A percentile compares a stretch with the other conserved stretches of the same genome.
Evolutionary conservation across 2,888 invertebrate species (phyloP).

Genomic region (Boloria euphrosyne): DNA sequence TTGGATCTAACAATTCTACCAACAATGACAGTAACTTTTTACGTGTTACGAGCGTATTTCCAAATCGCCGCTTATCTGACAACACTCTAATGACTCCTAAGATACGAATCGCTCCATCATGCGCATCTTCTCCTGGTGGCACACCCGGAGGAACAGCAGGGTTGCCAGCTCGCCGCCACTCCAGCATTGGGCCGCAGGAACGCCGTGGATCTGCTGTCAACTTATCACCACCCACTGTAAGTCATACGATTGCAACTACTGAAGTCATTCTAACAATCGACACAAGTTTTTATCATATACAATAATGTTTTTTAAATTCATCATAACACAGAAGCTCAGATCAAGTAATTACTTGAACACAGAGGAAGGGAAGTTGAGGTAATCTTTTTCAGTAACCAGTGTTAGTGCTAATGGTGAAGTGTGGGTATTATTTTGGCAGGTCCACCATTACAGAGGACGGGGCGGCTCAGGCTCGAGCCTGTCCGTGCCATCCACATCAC

Average conservation of each 20-base stretch:
- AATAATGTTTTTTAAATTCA: constrained; percentile 7
- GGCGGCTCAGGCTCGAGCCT: constrained; percentile 91
- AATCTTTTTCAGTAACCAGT: constrained; percentile 14
- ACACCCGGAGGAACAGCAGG: constrained; percentile 87
- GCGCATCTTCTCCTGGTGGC: constrained; percentile 91
- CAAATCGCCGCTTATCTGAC: constrained; percentile 93
- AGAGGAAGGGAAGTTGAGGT: background rate
- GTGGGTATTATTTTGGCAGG: constrained; percentile 78
- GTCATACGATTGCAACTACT: constrained; percentile 52
- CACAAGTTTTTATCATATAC: constrained; percentile 14
- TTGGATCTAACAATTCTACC: constrained; percentile 84
- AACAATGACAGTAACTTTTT: constrained; percentile 92
- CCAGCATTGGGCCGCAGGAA: constrained; percentile 95
- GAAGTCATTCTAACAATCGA: constrained; percentile 14
- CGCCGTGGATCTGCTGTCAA: constrained; percentile 92
- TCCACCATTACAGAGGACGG: constrained; percentile 85
- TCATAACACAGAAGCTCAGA: background rate
- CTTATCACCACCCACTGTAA: constrained; percentile 94
- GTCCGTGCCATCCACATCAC: constrained; percentile 90
- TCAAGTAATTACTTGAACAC: too few species aligned
- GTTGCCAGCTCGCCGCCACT: constrained; percentile 93
- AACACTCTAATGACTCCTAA: constrained; percentile 96
- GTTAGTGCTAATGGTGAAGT: constrained; percentile 53
- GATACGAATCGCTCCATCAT: constrained; percentile 93
- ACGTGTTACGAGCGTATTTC: constrained; percentile 91